These are phyloP conservation scores for Myrmecobius fasciatus DNA, from an alignment of 2,113 vertebrate genomes.

Conservation along the genomic window DNA sequence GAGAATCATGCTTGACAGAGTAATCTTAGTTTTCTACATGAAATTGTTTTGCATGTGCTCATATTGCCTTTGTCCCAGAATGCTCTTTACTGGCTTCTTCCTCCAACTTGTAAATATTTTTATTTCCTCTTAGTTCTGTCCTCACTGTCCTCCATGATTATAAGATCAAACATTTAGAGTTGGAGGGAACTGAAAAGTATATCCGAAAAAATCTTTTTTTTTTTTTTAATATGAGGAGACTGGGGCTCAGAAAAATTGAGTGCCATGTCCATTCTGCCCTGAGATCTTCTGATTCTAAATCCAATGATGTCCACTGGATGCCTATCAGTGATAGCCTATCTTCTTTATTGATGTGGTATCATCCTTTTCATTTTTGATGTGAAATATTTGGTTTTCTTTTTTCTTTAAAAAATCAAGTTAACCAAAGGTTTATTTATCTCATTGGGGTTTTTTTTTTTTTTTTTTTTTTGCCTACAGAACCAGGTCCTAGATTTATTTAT, in stretches of 20 bases:
- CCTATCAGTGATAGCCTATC: no score
- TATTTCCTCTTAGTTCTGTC: neutral
- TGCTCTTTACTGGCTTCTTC: neutral
- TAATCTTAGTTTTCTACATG: neutral
- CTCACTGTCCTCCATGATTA: neutral
- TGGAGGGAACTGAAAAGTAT: neutral
- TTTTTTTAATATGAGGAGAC: neutral
- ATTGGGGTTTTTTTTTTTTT: no score
- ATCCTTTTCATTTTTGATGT: no score
- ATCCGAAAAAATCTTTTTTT: neutral
- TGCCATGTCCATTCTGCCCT: neutral
- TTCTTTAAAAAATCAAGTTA: no score
- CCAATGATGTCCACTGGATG: no score
- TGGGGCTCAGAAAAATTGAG: neutral
- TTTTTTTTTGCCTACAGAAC: no score
- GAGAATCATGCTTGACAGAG: neutral
- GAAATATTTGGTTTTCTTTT: no score
- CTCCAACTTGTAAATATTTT: neutral
- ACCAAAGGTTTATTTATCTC: no score
- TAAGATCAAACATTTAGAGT: neutral
- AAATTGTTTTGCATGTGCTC: neutral
- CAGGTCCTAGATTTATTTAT: no score
- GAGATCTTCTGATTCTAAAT: no score
- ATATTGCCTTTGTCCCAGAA: neutral
- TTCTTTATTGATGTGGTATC: no score